phyloP scores from a whole-genome alignment of 2,888 invertebrate genomes.

The Incurvaria masculella region DNA sequence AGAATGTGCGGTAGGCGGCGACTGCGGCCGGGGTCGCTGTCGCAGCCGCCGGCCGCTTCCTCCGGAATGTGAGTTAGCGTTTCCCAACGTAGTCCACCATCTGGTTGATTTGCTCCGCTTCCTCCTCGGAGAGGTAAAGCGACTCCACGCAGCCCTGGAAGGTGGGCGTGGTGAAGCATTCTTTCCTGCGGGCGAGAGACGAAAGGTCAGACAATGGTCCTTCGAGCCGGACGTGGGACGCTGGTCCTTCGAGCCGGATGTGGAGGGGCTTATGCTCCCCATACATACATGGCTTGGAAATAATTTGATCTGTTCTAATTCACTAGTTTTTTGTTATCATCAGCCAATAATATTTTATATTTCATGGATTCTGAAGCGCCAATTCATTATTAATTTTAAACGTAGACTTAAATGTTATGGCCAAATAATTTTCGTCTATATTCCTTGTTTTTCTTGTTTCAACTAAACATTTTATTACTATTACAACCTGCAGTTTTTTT shows the following conservation, averaged over 20 bases:
- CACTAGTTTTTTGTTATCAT: too few relatives aligned
- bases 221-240: background rate
- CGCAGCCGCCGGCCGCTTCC: constrained; percentile 5
- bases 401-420: too few relatives aligned
- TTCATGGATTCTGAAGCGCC: too few relatives aligned
- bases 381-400: too few relatives aligned
- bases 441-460: too few relatives aligned
- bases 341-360: too few relatives aligned
- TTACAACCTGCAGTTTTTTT: too few relatives aligned
- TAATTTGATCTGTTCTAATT: too few relatives aligned
- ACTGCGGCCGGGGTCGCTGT: background rate
- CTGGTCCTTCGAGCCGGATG: constrained; percentile 9
- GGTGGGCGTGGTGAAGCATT: constrained; percentile 76
- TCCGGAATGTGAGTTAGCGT: constrained; percentile 37
- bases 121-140: constrained; percentile 73
- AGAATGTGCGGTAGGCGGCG: background rate
- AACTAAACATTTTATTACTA: too few relatives aligned
- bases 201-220: constrained; percentile 7
- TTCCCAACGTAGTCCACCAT: constrained; percentile 78
- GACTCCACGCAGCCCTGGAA: constrained; percentile 81
- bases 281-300: too few relatives aligned
- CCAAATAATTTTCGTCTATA: too few relatives aligned
- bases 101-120: constrained; percentile 71
- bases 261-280: too few relatives aligned
- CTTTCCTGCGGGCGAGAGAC: constrained; percentile 57